phyloP scores from a whole-genome alignment of 2,888 invertebrate species.

The Notocelia uddmanniana region DNA sequence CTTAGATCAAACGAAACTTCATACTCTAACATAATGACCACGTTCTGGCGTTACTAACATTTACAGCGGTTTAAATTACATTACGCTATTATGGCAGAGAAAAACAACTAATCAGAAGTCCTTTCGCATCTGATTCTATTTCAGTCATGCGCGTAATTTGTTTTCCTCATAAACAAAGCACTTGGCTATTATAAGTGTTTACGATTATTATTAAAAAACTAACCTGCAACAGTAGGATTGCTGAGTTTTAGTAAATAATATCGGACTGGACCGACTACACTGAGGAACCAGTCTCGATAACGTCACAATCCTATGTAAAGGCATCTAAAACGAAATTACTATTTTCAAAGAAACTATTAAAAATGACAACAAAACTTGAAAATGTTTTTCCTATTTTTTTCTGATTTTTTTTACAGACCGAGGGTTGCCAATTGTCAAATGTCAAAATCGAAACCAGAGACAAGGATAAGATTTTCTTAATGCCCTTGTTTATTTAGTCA shows the following conservation, averaged over 20 bases:
- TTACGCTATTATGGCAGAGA: not conserved
- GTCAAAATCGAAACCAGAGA: slow-evolving; percentile 16
- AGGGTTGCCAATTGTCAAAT: not conserved
- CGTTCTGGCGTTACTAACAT: not conserved
- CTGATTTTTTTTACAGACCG: slow-evolving; percentile 8
- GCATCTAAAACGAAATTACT: slow-evolving; percentile 30
- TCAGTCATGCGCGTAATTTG: slow-evolving; percentile 33
- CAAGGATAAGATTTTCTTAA: not conserved
- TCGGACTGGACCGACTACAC: slow-evolving; percentile 57
- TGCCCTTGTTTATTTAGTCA: no score
- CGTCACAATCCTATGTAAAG: slow-evolving; percentile 61
- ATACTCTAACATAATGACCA: slow-evolving; percentile 4
- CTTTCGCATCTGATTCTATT: slow-evolving; percentile 28
- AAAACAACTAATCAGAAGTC: not conserved
- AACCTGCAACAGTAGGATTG: slow-evolving; percentile 60
- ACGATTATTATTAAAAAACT: slow-evolving; percentile 38
- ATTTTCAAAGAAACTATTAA: slow-evolving; percentile 6
- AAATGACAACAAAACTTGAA: slow-evolving; percentile 1
- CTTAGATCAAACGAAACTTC: no score
- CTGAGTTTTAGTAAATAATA: slow-evolving; percentile 55
- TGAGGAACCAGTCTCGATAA: slow-evolving; percentile 59
- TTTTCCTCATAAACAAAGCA: slow-evolving; percentile 31
- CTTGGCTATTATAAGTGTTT: slow-evolving; percentile 29
- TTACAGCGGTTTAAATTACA: not conserved
- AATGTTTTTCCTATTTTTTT: slow-evolving; percentile 5